Base-by-base conservation (phyloP, 2,888 invertebrate genomes). In the Chrysolina oricalcia region DNA sequence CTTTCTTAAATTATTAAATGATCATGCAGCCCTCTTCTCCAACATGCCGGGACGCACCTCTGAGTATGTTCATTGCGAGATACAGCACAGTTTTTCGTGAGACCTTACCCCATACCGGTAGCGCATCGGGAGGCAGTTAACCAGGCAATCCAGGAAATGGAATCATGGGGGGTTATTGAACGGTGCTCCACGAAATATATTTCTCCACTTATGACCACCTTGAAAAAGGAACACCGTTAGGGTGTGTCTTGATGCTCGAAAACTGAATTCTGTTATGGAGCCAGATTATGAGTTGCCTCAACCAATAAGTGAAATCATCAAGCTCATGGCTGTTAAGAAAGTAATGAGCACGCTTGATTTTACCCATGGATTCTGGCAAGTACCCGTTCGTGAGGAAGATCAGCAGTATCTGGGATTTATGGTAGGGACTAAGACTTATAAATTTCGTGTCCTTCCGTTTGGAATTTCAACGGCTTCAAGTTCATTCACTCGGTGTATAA, bases 161-260 rank as follows among this genome's bases (percentile, higher is more conserved):
- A 65, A 46, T 65, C 21, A 8, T 65, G 65, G 65, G 19, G 48
- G 48, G 41, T 8, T 41, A 43, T 3, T 43, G 11, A 43, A 43
- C 10, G 15, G 15, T 43, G 43, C 3, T 8, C 43, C 10, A 13
- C 43, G 10, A 43, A 43, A 15, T 43, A 43, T n/a, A n/a, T n/a
- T n/a, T n/a, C n/a, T n/a, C n/a, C n/a, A n/a, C n/a, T n/a, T n/a
- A n/a, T n/a, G n/a, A 43, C 43, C 4, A 43, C 15, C 15, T 11
- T 43, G 13, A 43, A 10, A 43, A 43, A 43, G 1, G 9, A 43
- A 13, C 15, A 13, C 3, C 13, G 43, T 43, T 13, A 43, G 43
- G 15, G 13, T 43, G 11, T 43, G 43, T 43, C 1, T 43, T 3
- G 43, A 43, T 10, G 41, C 11, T 41, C 11, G 2, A 41, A 41